These are phyloP conservation scores for Brachionus rotundiformis DNA, from an alignment of 1,140 invertebrate species.

Conservation along the genomic window DNA sequence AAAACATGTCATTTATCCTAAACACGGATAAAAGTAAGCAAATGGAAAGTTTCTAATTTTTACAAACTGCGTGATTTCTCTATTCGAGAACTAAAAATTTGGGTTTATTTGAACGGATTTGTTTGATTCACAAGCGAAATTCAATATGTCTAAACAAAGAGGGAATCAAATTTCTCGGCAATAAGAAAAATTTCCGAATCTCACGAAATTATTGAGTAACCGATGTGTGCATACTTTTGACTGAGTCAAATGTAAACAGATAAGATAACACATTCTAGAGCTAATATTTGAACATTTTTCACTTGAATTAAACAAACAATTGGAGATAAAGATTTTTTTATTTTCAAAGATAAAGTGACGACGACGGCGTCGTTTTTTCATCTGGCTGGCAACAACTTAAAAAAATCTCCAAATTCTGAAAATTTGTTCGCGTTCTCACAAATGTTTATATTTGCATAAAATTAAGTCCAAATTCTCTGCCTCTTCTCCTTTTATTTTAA, in stretches of 20 bases:
- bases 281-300: slow-evolving; percentile 3
- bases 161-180: slow-evolving; percentile 11
- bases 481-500: not conserved
- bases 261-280: not conserved
- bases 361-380: slow-evolving; percentile 4
- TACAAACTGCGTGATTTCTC: not conserved
- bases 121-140: slow-evolving; percentile 7
- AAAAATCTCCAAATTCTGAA: not conserved
- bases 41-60: not conserved
- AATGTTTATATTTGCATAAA: slow-evolving; percentile 24
- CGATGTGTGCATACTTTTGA: not conserved
- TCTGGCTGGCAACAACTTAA: not conserved
- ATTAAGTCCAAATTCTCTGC: not conserved
- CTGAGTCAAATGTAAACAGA: slow-evolving; percentile 6
- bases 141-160: slow-evolving; percentile 3
- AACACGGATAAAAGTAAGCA: slow-evolving; percentile 13
- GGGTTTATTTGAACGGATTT: not conserved
- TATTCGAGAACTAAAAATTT: slow-evolving; percentile 12
- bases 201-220: slow-evolving; percentile 1
- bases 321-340: not conserved
- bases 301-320: slow-evolving; percentile 15
- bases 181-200: not conserved
- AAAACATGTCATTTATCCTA: not conserved
- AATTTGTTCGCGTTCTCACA: slow-evolving; percentile 32
- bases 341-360: slow-evolving; percentile 16